Evolutionary conservation across 2,113 vertebrate genomes (phyloP), one percentile per base, ranked within the genome.

Genomic region (Elephas maximus): DNA sequence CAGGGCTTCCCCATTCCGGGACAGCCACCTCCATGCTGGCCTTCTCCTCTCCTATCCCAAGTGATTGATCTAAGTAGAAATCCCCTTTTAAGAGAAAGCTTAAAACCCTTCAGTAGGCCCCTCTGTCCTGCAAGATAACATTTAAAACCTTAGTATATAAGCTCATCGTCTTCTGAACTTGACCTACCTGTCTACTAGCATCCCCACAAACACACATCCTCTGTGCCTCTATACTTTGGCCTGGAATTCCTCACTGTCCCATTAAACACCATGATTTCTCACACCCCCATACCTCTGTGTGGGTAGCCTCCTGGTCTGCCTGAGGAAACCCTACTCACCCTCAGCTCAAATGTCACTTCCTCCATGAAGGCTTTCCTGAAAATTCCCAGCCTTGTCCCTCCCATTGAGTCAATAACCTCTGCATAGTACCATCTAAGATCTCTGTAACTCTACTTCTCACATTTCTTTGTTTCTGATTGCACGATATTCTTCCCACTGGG

Each of bases 261-360:
- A 21, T 76, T 86, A 88, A 91, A 71, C 3, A 26, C 3, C 73
- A 74, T 53, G 30, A 67, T 78, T 81, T 53, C 51, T 97, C 90
- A 92, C 7, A 79, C 2, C 3, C 26, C 60, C 62, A 37, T 30
- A 57, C 4, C 3, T 93, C 83, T 69, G 17, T 76, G n/a, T 86
- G 44, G 69, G 33, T 44, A 83, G n/a, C 48, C 26, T 62, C 45
- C 37, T 73, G 24, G 0, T 62, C 21, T 67, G 30, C 24, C 12
- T 57, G 51, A 30, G 30, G 91, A 88, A 88, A 51, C 1, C 41
- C 8, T n/a, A 24, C 33, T 37, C 6, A 51, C n/a, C 24, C 12
- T 77, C 37, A 85, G 45, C 21, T 74, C 60, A 53, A 41, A 81
- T 4, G 18, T 45, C 53, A 57, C 53, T 57, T 74, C 51, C 26